Conservation (phyloP, 2,797 vertebrate genomes). For the Hemibagrus guttatus region DNA sequence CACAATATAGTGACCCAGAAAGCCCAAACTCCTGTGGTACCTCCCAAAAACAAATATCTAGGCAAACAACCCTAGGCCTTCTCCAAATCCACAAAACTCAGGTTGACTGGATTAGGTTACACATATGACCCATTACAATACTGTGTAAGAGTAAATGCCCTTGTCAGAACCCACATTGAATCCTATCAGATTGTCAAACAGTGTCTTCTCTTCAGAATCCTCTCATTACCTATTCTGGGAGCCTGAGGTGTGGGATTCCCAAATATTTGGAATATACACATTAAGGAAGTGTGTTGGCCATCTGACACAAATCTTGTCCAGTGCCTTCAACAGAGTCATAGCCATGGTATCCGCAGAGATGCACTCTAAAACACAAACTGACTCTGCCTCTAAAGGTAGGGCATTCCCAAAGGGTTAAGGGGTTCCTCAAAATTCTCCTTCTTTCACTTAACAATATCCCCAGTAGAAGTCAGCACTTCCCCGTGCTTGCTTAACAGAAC, state of each 20-base stretch:
- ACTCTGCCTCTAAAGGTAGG: background rate
- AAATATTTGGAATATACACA: background rate
- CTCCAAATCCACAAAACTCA: constrained; percentile 3
- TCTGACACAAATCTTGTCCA: background rate
- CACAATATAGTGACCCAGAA: background rate
- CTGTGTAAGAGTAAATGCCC: background rate
- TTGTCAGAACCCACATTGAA: background rate
- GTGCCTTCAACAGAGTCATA: background rate
- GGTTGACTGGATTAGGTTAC: background rate
- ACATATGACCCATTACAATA: background rate
- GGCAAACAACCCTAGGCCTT: background rate
- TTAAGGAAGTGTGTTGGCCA: background rate
- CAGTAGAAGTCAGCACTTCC: background rate
- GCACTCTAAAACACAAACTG: background rate
- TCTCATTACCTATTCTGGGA: background rate
- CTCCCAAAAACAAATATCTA: background rate
- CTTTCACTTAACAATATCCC: background rate
- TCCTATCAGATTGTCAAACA: background rate
- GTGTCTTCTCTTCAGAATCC: background rate
- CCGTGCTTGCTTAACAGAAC: background rate
- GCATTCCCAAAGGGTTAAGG: background rate
- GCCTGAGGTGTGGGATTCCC: background rate
- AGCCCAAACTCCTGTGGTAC: background rate
- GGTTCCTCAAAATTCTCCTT: background rate
- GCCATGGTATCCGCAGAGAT: background rate